phyloP scores from a whole-genome alignment of 2,888 invertebrate species.

The Ceraclea dissimilis region DNA sequence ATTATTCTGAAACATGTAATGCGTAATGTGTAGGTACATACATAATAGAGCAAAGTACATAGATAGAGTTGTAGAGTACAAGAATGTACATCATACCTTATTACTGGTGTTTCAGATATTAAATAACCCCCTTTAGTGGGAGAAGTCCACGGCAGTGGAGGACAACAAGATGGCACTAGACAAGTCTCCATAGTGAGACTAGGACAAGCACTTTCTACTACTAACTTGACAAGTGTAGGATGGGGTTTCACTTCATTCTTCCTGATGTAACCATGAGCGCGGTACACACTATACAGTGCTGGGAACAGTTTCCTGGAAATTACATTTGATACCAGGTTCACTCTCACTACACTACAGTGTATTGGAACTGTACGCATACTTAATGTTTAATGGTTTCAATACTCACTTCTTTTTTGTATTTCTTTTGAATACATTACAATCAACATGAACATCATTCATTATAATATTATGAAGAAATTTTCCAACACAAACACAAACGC shows the following conservation, averaged over 20 bases:
- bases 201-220: slow-evolving; percentile 59
- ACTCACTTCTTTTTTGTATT: slow-evolving; percentile 43
- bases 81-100: slow-evolving; percentile 29
- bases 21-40: neutral
- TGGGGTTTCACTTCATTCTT: slow-evolving; percentile 79
- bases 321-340: too few species aligned
- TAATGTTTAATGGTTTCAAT: too few species aligned
- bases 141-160: slow-evolving; percentile 80
- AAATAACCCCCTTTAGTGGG: slow-evolving; percentile 68
- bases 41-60: neutral
- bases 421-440: slow-evolving; percentile 59
- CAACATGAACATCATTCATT: slow-evolving; percentile 76
- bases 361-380: too few species aligned
- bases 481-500: slow-evolving; percentile 60
- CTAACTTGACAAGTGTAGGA: slow-evolving; percentile 63
- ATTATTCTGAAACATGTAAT: slow-evolving; percentile 48
- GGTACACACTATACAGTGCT: slow-evolving; percentile 72
- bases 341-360: too few species aligned
- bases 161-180: slow-evolving; percentile 69
- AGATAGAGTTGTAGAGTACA: neutral
- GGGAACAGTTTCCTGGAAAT: slow-evolving; percentile 55
- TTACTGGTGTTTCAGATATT: slow-evolving; percentile 50
- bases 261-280: slow-evolving; percentile 55
- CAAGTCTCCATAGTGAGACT: slow-evolving; percentile 64
- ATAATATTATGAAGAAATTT: slow-evolving; percentile 82